A percentile compares a stretch with the other conserved stretches of the same genome.
Conservation (phyloP, 2,113 vertebrate species). For the Peromyscus polionotus region DNA sequence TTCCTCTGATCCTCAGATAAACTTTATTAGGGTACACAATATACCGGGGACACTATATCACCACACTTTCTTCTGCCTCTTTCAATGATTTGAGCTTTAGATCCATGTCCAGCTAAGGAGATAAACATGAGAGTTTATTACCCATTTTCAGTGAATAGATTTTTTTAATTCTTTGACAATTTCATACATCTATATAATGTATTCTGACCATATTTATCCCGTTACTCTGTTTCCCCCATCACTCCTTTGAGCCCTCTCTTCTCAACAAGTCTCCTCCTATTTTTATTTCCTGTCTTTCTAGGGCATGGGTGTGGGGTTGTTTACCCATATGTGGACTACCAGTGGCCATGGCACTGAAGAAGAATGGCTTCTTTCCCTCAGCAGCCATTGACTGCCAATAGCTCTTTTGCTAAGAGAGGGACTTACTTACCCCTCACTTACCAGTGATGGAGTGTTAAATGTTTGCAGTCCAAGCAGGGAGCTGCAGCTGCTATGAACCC, state of each 20-base stretch:
- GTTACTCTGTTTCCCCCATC: too few species aligned
- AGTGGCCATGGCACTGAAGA: background rate
- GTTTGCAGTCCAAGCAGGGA: background rate
- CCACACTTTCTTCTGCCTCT: slow-evolving; percentile 3
- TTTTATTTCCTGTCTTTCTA: background rate
- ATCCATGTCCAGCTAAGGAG: slow-evolving; percentile 51
- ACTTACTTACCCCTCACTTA: too few species aligned
- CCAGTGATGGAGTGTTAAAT: background rate
- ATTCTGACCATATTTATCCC: background rate
- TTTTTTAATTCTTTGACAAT: background rate
- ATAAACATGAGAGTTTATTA: background rate
- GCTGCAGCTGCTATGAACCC: background rate
- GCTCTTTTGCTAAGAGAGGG: background rate
- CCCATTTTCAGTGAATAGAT: slow-evolving; percentile 28
- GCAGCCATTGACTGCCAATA: background rate
- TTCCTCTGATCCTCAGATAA: too few species aligned
- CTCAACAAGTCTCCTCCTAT: background rate
- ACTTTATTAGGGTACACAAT: too few species aligned
- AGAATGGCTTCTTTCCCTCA: background rate
- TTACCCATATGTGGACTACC: too few species aligned
- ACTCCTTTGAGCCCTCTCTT: background rate
- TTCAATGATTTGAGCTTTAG: background rate
- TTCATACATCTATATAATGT: background rate
- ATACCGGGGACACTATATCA: too few species aligned
- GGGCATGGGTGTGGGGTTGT: too few species aligned